Base-by-base conservation (phyloP, 2,888 invertebrate species). In the Phyllotreta striolata region DNA sequence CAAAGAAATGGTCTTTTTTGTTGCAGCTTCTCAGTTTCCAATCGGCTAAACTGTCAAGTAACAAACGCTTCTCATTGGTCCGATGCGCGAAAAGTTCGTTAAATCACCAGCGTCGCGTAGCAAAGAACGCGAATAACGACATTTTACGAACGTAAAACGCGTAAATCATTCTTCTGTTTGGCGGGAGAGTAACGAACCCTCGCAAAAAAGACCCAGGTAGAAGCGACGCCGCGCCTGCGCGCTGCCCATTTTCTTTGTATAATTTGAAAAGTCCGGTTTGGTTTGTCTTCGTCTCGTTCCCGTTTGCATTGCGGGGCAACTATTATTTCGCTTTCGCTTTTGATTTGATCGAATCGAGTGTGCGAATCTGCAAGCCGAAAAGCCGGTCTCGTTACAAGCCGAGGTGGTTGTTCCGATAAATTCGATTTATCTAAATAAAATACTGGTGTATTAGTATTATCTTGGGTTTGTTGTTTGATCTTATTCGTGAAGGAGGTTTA, bases 241-340 rank as follows among this genome's bases (percentile, higher is more conserved):
- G 4, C 10, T 44, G 6, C 3, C 2, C 1, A 12, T 6, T 5
- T n/a, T 38, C 60, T 60, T 60, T 60, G 58, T 58, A 49, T 58
- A 24, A 60, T 60, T 52, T 60, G 35, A 60, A 60, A 60, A 52
- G 37, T 52, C 52, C 60, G 60, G 51, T 34, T 51, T 51, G 41
- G 49, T 14, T 39, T 41, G 41, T 41, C 39, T 14, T 24, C 24
- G 52, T 57, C 24, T 24, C 24, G 24, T 24, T 24, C 24, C 24
- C 24, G 24, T 24, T 24, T 24, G 24, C 24, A 24, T 52, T 52
- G 51, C 51, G 10, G 9, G 47, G 24, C 24, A 24, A 24, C 24
- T 24, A 24, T 24, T 24, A 24, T 24, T 24, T 24, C 24, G 24
- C 24, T 24, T 24, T 24, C 24, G 24, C 24, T 34, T 47, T 47